These are phyloP conservation scores for Ceyx erithaca DNA, from an alignment of 2,797 vertebrate species.

Conservation along the genomic window DNA sequence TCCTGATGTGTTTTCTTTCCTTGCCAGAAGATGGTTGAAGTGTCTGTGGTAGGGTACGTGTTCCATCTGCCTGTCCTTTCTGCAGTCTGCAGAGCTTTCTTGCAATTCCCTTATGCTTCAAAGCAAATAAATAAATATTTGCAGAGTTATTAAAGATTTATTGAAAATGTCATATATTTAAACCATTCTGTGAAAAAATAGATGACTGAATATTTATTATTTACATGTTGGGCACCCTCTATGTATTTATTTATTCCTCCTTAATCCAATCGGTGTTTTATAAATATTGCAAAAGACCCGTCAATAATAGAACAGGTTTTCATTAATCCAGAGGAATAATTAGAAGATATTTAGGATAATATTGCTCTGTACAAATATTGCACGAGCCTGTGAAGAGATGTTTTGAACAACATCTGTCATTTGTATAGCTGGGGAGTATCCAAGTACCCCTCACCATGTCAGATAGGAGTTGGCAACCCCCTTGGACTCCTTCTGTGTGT, in stretches of 20 bases:
- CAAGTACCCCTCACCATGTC: neutral
- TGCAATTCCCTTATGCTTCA: conserved; percentile 44
- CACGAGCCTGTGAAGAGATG: conserved; percentile 24
- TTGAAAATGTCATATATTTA: conserved; percentile 71
- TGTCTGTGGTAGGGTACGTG: neutral
- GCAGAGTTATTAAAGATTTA: conserved; percentile 79
- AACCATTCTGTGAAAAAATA: conserved; percentile 70
- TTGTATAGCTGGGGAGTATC: neutral
- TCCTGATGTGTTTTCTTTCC: neutral
- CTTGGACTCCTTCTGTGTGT: neutral
- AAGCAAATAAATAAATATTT: conserved; percentile 77
- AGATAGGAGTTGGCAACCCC: neutral
- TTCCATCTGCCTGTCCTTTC: conserved; percentile 59
- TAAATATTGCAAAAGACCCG: conserved; percentile 81
- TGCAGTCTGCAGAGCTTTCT: conserved; percentile 24
- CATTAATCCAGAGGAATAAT: conserved; percentile 82
- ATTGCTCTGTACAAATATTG: conserved; percentile 77
- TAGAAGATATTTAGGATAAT: conserved; percentile 80
- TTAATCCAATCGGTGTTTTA: conserved; percentile 78
- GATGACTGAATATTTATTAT: conserved; percentile 80
- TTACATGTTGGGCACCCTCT: conserved; percentile 74
- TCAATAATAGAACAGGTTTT: conserved; percentile 81
- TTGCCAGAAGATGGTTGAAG: conserved; percentile 31
- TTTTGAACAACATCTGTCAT: conserved; percentile 9
- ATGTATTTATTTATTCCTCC: conserved; percentile 81